Conservation (phyloP, 1,140 invertebrate species). For the Dreissena polymorpha region DNA sequence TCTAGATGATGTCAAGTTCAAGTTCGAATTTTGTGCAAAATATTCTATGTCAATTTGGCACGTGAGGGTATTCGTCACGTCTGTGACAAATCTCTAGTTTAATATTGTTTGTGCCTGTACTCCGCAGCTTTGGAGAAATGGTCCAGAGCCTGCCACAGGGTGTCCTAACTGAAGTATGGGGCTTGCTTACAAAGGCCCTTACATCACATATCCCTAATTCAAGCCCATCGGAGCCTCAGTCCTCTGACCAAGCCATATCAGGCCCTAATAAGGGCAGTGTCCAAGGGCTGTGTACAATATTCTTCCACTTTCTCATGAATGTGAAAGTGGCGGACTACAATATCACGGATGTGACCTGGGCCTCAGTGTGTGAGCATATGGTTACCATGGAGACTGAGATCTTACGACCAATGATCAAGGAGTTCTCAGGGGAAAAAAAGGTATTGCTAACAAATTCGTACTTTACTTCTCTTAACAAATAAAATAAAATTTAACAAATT, state of each 20-base stretch:
- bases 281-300: constrained; percentile 34
- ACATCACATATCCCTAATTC: not conserved
- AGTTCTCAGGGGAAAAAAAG: constrained; percentile 5
- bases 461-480: too few relatives aligned
- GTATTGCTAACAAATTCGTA: not conserved
- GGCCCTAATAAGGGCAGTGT: constrained; percentile 24
- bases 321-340: constrained; percentile 47
- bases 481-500: too few relatives aligned
- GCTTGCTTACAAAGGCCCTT: not conserved
- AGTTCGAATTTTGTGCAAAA: too few relatives aligned
- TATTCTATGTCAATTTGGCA: too few relatives aligned
- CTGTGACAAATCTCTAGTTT: too few relatives aligned
- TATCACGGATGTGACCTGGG: constrained; percentile 42
- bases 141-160: constrained; percentile 44
- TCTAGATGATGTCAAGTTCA: too few relatives aligned
- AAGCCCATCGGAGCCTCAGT: not conserved
- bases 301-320: constrained; percentile 36
- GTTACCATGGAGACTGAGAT: constrained; percentile 41
- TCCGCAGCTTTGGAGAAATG: constrained; percentile 25
- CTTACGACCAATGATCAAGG: constrained; percentile 19
- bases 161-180: constrained; percentile 38
- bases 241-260: not conserved
- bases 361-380: constrained; percentile 32
- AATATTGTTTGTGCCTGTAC: too few relatives aligned
- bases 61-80: too few relatives aligned